A percentile compares a stretch with the other conserved stretches of the same genome.
Conservation (phyloP, 2,888 invertebrate genomes). For the Drepanosiphum platanoidis region DNA sequence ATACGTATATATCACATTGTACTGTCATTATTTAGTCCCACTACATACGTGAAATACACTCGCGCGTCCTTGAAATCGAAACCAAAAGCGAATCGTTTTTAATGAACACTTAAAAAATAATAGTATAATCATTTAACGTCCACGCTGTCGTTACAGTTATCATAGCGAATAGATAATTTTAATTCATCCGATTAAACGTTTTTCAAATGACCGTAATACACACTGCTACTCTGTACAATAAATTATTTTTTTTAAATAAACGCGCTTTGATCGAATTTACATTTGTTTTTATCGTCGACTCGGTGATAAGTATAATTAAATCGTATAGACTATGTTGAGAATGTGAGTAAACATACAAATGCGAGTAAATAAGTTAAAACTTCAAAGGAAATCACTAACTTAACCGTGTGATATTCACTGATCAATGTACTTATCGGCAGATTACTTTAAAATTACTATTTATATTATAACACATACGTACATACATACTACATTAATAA, state of each 20-base stretch:
- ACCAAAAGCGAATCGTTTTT: not conserved
- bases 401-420: not conserved
- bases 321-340: too few relatives aligned
- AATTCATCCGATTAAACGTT: too few relatives aligned
- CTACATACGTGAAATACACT: not conserved
- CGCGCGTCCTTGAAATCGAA: slow-evolving; percentile 2
- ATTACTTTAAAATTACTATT: not conserved
- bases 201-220: too few relatives aligned
- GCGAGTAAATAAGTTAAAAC: not conserved
- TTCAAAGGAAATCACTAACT: not conserved
- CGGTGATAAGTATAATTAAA: too few relatives aligned
- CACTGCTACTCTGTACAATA: too few relatives aligned
- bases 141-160: not conserved
- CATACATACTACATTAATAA: not conserved
- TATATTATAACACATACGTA: not conserved
- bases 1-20: not conserved
- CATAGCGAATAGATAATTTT: too few relatives aligned
- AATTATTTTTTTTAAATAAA: too few relatives aligned
- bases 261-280: too few relatives aligned
- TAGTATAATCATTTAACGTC: not conserved
- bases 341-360: not conserved
- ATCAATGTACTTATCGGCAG: not conserved
- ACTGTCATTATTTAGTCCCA: not conserved
- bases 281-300: too few relatives aligned
- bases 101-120: not conserved